Evolutionary conservation across 2,888 invertebrate genomes (phyloP), one percentile per base, ranked within the genome.

Genomic region (Drosophila nigricruria): DNA sequence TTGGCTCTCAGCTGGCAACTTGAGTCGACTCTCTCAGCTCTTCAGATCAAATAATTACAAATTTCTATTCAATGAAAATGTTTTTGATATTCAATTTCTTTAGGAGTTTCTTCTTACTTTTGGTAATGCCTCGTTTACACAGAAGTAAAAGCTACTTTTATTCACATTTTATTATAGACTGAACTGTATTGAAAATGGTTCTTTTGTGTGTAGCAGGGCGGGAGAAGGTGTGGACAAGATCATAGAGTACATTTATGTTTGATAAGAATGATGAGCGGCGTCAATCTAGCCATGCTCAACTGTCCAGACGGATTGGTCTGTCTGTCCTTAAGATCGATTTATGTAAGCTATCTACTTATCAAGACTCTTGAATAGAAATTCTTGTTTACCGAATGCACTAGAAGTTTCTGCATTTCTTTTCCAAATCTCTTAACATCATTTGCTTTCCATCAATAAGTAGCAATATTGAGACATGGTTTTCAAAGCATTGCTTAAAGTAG

Each of bases 51-150:
- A 20, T 49, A 20, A 30, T 49, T 49, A 32, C 14, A 49, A 49
- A 30, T 49, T 49, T 49, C 49, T 49, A 49, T 49, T 32, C 47
- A 49, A 49, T 49, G 30, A 30, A 30, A 49, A 30, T 30, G 30
- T 5, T 12, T 49, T 27, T 30, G 47, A 30, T 27, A 47, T 47
- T 49, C 18, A 30, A 18, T 49, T 49, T 49, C 30, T 49, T 18
- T 14, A 30, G 20, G 30, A 18, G 18, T 18, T 30, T 49, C 20
- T 49, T 49, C 49, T 32, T 8, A 18, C 49, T 30, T n/a, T n/a
- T 18, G 47, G 12, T 47, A 30, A 30, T 18, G 47, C 25, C 25
- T 25, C 45, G 9, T 47, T 10, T 10, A 47, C 1, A n/a, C n/a
- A n/a, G 47, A 27, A n/a, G 47, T 47, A 27, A 47, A 47, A 47